These are phyloP conservation scores for Phallusia fumigata DNA, from an alignment of 23 tunicate genomes.

Conservation along the genomic window DNA sequence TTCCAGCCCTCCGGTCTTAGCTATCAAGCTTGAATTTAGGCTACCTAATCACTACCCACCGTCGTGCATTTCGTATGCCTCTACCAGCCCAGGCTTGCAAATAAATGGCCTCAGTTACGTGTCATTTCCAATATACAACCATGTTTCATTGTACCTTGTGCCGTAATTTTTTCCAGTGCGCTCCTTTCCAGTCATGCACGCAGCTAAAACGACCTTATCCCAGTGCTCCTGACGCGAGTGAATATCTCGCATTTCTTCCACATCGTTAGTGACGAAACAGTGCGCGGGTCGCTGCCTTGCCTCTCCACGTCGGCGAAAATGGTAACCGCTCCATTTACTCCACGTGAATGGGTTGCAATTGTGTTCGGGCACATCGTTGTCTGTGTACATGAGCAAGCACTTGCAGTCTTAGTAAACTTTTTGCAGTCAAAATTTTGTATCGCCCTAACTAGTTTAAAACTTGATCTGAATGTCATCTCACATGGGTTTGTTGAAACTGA, in stretches of 20 bases:
- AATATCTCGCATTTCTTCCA: conserved; percentile 23
- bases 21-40: too few species aligned
- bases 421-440: too few species aligned
- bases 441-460: too few species aligned
- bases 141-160: neutral
- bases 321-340: conserved; percentile 31
- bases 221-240: conserved; percentile 37
- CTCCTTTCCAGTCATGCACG: neutral
- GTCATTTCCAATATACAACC: too few species aligned
- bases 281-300: neutral
- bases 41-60: too few species aligned
- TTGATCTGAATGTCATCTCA: too few species aligned
- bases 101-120: too few species aligned
- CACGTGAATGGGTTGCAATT: conserved; percentile 23
- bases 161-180: neutral
- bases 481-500: too few species aligned
- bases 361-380: neutral
- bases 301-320: conserved; percentile 3
- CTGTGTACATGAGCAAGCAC: neutral
- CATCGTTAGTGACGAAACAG: conserved; percentile 19
- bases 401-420: too few species aligned
- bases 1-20: too few species aligned
- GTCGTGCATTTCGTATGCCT: too few species aligned
- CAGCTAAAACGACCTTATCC: conserved; percentile 18
- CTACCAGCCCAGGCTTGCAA: too few species aligned